Percentiles rank a stretch among this genome's conserved stretches.
These are phyloP conservation scores for Elgonia sp. DNA, from an alignment of 2,888 invertebrate genomes.

Conservation along the genomic window DNA sequence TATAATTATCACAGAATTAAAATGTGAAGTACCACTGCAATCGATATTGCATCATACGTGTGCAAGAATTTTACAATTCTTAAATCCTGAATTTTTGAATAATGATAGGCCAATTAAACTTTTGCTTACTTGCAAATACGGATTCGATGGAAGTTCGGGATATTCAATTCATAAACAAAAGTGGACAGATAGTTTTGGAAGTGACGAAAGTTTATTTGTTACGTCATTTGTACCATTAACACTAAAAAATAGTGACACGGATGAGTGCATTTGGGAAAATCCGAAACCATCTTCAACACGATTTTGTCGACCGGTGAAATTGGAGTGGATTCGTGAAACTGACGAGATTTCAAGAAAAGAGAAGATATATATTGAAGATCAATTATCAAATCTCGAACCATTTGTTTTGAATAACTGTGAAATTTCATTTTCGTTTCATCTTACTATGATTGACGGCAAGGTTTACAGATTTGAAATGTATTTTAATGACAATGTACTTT, in stretches of 20 bases:
- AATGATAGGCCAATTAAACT: too few species aligned
- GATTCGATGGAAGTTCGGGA: too few species aligned
- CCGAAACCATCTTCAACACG: too few species aligned
- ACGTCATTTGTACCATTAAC: too few species aligned
- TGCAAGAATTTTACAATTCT: background rate
- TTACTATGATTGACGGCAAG: conserved; percentile 33
- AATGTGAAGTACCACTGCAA: conserved; percentile 4
- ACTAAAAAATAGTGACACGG: too few species aligned
- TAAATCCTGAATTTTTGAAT: background rate
- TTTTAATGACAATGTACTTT: background rate
- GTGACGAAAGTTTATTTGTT: too few species aligned
- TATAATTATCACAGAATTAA: background rate
- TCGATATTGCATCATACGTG: background rate
- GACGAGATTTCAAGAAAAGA: background rate
- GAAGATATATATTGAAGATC: background rate
- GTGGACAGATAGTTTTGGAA: too few species aligned
- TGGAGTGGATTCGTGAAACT: conserved; percentile 2
- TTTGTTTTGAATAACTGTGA: background rate
- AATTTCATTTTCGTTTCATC: background rate
- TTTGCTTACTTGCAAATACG: too few species aligned
- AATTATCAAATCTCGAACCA: conserved; percentile 2
- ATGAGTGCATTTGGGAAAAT: too few species aligned
- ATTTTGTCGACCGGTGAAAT: too few species aligned
- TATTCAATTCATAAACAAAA: too few species aligned
- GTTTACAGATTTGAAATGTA: too few species aligned